Evolutionary conservation across 2,888 invertebrate species (phyloP).

Genomic region (Campoplex capitator): DNA sequence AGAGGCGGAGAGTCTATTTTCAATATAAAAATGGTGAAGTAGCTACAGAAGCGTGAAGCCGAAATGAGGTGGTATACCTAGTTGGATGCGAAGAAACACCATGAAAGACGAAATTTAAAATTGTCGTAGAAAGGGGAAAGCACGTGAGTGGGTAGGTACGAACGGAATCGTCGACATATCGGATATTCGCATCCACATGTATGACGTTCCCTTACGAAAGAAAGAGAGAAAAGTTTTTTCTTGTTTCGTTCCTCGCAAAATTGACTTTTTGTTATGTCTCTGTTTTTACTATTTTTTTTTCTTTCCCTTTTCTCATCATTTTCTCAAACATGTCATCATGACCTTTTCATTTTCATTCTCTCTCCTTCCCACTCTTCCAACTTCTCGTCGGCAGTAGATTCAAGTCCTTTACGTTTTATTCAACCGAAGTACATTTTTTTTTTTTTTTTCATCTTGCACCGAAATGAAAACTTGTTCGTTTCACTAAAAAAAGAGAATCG

Average conservation of each 20-base stretch:
- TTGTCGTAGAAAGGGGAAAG: constrained; percentile 58
- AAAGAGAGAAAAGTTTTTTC: not conserved
- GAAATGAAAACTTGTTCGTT: constrained; percentile 11
- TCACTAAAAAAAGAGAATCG: not conserved
- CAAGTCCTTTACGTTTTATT: not conserved
- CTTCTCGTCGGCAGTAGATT: not conserved
- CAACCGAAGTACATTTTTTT: not conserved
- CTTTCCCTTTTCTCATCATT: constrained; percentile 11
- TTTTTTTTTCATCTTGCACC: not conserved
- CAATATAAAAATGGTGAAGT: constrained; percentile 53
- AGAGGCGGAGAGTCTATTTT: constrained; percentile 19
- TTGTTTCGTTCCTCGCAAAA: not conserved
- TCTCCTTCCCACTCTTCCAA: constrained; percentile 12
- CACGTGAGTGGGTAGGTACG: constrained; percentile 66
- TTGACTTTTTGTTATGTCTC: not conserved
- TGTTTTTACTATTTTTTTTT: not conserved
- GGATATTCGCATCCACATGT: constrained; percentile 68
- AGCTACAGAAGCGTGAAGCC: constrained; percentile 34
- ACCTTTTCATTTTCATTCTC: constrained; percentile 42
- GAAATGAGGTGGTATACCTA: not conserved
- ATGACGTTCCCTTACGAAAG: constrained; percentile 47
- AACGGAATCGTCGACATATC: constrained; percentile 65
- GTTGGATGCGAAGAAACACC: constrained; percentile 33
- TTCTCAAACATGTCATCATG: constrained; percentile 17
- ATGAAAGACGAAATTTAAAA: constrained; percentile 65